Evolutionary conservation across 37 sponge, comb jelly and placozoan species (phyloP).

Genomic region (Ephydatia muelleri): DNA sequence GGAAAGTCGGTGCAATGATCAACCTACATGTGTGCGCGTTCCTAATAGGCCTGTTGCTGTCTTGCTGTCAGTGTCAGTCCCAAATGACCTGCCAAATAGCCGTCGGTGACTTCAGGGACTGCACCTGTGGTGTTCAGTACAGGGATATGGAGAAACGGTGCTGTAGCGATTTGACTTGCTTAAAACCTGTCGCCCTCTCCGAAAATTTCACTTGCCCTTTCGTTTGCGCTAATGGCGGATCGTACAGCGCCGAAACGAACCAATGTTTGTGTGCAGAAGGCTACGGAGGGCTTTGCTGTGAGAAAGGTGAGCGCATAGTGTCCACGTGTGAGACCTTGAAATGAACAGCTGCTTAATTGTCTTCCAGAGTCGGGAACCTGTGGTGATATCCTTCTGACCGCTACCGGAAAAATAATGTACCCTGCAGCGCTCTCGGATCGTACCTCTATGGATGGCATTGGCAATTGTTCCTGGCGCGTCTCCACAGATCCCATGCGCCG

Average conservation of each 20-base stretch:
- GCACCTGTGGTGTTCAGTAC: constrained; percentile 38
- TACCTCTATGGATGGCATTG: not conserved
- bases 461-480: constrained; percentile 55
- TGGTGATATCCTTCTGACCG: constrained; percentile 21
- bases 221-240: constrained; percentile 56
- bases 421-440: constrained; percentile 12
- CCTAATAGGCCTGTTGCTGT: no score
- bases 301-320: constrained; percentile 34
- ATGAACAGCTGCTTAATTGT: not conserved
- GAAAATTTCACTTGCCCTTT: constrained; percentile 35
- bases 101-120: constrained; percentile 21
- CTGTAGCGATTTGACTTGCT: constrained; percentile 33
- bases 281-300: constrained; percentile 58
- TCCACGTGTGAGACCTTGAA: not conserved
- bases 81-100: no score
- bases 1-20: no score
- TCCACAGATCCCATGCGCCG: constrained; percentile 56
- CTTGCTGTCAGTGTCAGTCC: no score
- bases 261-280: constrained; percentile 8
- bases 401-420: constrained; percentile 29
- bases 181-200: constrained; percentile 13
- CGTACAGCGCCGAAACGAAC: not conserved
- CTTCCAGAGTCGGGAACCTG: constrained; percentile 41
- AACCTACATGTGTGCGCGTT: no score
- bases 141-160: constrained; percentile 37